These are phyloP conservation scores for Lepidothrix coronata DNA, from an alignment of 2,113 vertebrate genomes.

Conservation along the genomic window DNA sequence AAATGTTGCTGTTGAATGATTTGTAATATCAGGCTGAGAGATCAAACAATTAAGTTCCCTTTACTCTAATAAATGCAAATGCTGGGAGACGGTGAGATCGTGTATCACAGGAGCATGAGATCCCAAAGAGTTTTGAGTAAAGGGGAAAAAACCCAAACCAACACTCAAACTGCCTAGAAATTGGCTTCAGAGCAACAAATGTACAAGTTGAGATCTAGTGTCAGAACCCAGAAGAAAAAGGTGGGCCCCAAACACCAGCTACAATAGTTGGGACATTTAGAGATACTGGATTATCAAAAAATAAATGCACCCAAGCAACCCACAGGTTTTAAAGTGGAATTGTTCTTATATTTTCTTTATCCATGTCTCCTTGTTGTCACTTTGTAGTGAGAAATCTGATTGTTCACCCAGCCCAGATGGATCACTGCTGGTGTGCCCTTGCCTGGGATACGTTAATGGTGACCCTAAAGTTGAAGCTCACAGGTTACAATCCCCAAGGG, in stretches of 20 bases:
- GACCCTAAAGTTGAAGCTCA: neutral
- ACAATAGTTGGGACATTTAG: neutral
- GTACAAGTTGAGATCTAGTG: neutral
- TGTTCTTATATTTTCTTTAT: neutral
- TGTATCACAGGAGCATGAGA: no score
- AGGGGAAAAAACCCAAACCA: accelerated
- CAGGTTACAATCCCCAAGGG: neutral
- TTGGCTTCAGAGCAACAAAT: neutral
- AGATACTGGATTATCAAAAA: neutral
- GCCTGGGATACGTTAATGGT: neutral
- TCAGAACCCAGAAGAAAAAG: neutral
- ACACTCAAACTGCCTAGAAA: neutral
- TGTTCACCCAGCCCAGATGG: neutral
- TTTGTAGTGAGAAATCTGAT: neutral
- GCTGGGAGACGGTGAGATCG: no score
- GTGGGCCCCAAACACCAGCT: neutral
- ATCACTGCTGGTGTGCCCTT: neutral
- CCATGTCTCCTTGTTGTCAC: neutral
- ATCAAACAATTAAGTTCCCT: neutral
- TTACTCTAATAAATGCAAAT: neutral
- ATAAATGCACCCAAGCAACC: neutral
- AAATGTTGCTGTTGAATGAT: neutral
- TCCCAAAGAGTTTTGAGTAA: neutral
- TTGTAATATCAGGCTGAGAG: neutral
- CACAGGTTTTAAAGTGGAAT: neutral